Conservation (phyloP, 2,113 vertebrate genomes). For the Corvus hawaiiensis region DNA sequence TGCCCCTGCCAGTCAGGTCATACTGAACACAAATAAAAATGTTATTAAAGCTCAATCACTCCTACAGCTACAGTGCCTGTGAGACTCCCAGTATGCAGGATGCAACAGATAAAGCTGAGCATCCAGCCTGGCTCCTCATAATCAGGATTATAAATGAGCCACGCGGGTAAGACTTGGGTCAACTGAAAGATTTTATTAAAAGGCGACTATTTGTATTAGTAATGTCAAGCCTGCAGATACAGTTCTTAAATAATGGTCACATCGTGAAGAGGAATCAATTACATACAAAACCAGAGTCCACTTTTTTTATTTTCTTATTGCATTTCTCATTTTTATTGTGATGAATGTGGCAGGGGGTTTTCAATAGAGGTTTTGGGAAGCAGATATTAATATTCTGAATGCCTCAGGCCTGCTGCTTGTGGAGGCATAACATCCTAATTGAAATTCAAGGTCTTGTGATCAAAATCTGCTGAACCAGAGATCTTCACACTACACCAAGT, state of each 20-base stretch:
- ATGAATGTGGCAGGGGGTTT: not conserved
- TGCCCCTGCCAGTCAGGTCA: not conserved
- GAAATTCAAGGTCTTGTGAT: slow-evolving; percentile 17
- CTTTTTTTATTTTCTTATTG: not conserved
- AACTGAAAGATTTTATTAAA: not conserved
- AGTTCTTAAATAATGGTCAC: not conserved
- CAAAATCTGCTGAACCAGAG: slow-evolving; percentile 5
- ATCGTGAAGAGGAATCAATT: not conserved
- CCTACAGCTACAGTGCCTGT: not conserved
- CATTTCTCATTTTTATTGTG: not conserved
- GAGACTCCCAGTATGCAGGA: not conserved
- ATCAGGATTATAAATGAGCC: not conserved
- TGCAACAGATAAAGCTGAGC: not conserved
- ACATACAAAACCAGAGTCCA: not conserved
- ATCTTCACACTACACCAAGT: not conserved
- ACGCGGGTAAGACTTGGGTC: not conserved
- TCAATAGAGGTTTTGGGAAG: not conserved
- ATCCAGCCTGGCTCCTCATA: not conserved
- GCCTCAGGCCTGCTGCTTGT: not conserved
- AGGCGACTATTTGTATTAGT: not conserved
- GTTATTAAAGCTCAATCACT: not conserved
- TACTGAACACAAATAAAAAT: not conserved
- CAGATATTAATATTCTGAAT: not conserved
- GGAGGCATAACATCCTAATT: not conserved
- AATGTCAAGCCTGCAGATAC: not conserved